Conservation (phyloP, 2,888 invertebrate species). For the Xiphydria camelus region DNA sequence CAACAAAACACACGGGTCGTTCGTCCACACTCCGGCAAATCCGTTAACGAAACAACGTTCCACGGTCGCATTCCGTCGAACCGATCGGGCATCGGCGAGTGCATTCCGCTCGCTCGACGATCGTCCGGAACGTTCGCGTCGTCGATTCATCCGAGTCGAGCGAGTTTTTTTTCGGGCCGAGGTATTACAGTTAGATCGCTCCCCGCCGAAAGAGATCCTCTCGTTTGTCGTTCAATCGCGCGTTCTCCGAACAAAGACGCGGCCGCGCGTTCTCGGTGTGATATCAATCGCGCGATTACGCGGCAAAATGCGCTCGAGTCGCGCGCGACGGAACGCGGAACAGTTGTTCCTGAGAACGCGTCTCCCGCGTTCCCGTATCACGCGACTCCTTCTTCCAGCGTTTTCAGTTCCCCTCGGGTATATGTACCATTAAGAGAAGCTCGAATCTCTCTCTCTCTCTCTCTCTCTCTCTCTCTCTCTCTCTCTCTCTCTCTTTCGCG, state of each 20-base stretch:
- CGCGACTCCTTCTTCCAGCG: too few species aligned
- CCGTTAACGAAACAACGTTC: too few species aligned
- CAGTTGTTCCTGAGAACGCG: too few species aligned
- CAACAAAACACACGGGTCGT: too few species aligned
- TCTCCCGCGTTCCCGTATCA: too few species aligned
- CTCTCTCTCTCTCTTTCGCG: slow-evolving; percentile 4
- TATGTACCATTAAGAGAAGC: too few species aligned
- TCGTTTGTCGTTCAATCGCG: slow-evolving; percentile 22
- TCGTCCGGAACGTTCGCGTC: slow-evolving; percentile 23
- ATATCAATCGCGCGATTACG: too few species aligned
- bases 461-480: slow-evolving; percentile 11
- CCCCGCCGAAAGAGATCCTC: slow-evolving; percentile 15
- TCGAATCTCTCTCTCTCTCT: slow-evolving; percentile 11
- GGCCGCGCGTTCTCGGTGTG: slow-evolving; percentile 16
- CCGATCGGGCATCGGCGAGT: slow-evolving; percentile 3
- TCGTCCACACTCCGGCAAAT: too few species aligned
- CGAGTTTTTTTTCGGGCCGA: slow-evolving; percentile 10
- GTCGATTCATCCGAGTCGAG: slow-evolving; percentile 16
- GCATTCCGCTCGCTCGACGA: slow-evolving; percentile 22
- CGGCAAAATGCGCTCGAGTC: too few species aligned
- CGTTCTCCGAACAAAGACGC: slow-evolving; percentile 15
- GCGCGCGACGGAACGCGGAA: too few species aligned
- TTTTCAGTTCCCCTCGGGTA: too few species aligned
- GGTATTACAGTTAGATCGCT: too few species aligned
- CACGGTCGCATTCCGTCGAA: slow-evolving; percentile 1